Base-by-base conservation (phyloP, 2,888 invertebrate genomes). In the Sinotaia quadrata region DNA sequence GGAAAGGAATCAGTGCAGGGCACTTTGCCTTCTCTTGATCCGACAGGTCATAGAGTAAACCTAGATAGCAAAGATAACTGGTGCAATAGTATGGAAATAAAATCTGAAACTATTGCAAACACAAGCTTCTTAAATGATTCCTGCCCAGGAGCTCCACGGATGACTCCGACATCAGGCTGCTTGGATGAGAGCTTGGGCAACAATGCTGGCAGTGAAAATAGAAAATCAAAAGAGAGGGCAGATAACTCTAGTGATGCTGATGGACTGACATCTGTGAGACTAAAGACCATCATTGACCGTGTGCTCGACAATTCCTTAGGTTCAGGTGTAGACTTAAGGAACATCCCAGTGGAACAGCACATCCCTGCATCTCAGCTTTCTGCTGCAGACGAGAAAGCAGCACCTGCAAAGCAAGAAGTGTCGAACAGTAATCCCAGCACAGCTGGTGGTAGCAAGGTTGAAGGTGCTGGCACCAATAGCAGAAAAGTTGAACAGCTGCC, bases 201-300 rank as follows among this genome's bases (percentile, higher is more conserved):
- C 31, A 34, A 41, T 15, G n/a, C 34, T 18, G 33, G 31, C 15
- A 24, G 56, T 5, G 61, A 61, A 10, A 36, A 44, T 10, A 54
- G 24, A 29, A 12, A 29, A 12, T 57, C 47, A 15, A 47, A 66
- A 47, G 47, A 29, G 4, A 12, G 7, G 27, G 54, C 15, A n/a
- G 47, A 52, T 24, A n/a, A 49, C 29, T 10, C 47, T 4, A 18
- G 24, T n/a, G 15, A 15, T 18, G 4, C 29, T 4, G 44, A 58
- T 21, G 59, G 63, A 1, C 31, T 44, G n/a, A 37, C 41, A 21
- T 69, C 73, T 33, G 67, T 74, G 15, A 59, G 68, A 33, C 69
- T 77, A n/a, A 80, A 84, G 66, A 79, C 78, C 21, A 74, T 84
- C 41, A 83, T 84, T 56, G 84, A 84, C 62, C 76, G 79, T 66